Conservation (phyloP, 1,140 invertebrate genomes). For the Acromyrmex heyeri region DNA sequence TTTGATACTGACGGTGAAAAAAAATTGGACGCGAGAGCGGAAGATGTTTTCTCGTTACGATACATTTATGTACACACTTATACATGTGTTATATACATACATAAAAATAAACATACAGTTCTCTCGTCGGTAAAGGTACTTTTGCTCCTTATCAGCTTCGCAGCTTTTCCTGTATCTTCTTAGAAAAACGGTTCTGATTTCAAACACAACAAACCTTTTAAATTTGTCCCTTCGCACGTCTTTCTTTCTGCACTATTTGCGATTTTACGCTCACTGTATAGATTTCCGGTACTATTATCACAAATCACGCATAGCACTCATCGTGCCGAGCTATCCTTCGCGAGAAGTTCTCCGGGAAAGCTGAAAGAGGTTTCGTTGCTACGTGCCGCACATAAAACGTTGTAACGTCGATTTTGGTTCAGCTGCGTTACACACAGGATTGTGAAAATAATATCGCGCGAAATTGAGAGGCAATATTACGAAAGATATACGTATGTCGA, state of each 20-base stretch:
- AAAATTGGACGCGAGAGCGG: constrained; percentile 19
- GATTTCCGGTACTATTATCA: constrained; percentile 26
- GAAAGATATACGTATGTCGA: not conserved
- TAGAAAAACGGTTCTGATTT: constrained; percentile 17
- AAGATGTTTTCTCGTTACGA: constrained; percentile 24
- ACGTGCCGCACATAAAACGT: constrained; percentile 31
- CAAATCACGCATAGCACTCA: constrained; percentile 38
- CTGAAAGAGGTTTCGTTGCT: not conserved
- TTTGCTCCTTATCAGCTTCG: constrained; percentile 21
- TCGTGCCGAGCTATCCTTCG: not conserved
- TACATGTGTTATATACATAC: not conserved
- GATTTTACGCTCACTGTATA: constrained; percentile 26
- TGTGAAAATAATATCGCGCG: constrained; percentile 21
- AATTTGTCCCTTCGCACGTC: not conserved
- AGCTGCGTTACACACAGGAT: not conserved
- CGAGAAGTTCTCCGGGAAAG: constrained; percentile 9
- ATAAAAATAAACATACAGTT: not conserved
- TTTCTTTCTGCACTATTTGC: not conserved
- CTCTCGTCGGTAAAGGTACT: not conserved
- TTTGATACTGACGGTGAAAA: constrained; percentile 10
- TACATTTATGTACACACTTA: not conserved
- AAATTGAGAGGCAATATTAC: constrained; percentile 28
- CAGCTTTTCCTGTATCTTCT: not conserved
- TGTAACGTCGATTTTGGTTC: not conserved
- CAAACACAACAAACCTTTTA: constrained; percentile 17